Percentiles rank a stretch among this genome's conserved stretches.
Conservation (phyloP, 1,140 invertebrate species). For the Drosophila varians region DNA sequence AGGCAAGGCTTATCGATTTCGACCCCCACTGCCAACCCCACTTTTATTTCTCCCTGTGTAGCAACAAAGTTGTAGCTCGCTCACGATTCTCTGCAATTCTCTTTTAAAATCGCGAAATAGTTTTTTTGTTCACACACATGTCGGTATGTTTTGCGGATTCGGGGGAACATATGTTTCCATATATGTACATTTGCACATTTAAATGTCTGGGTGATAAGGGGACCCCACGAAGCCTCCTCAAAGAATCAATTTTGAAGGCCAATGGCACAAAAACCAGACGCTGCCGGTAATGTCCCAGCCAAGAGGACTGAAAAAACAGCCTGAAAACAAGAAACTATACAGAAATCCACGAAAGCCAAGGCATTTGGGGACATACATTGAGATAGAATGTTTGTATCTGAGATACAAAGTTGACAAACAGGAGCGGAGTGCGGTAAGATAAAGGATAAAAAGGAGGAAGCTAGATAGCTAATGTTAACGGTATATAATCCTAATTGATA, state of each 20-base stretch:
- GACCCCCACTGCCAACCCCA: slow-evolving; percentile 2
- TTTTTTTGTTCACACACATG: slow-evolving; percentile 2
- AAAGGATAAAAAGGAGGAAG: neutral
- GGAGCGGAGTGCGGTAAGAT: neutral
- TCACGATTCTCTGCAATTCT: slow-evolving; percentile 4
- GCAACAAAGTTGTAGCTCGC: slow-evolving; percentile 33
- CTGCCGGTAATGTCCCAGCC: slow-evolving; percentile 11
- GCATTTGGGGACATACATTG: slow-evolving; percentile 23
- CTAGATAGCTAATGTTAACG: too few species aligned
- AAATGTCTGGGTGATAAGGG: slow-evolving; percentile 14
- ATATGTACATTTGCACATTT: neutral
- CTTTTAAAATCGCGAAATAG: slow-evolving; percentile 15
- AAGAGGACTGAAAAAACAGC: slow-evolving; percentile 2
- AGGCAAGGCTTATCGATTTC: slow-evolving; percentile 50
- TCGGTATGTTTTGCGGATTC: slow-evolving; percentile 10
- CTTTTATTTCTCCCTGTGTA: slow-evolving; percentile 18
- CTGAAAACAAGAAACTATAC: slow-evolving; percentile 30
- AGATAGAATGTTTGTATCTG: slow-evolving; percentile 39
- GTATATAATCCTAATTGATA: too few species aligned
- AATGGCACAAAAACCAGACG: slow-evolving; percentile 40
- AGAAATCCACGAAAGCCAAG: slow-evolving; percentile 3
- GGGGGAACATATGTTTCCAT: slow-evolving; percentile 12
- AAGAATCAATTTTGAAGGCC: slow-evolving; percentile 47
- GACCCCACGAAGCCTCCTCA: neutral
- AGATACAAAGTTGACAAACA: neutral